Conservation (phyloP, 2,888 invertebrate species). For the Phyto melanocephala region DNA sequence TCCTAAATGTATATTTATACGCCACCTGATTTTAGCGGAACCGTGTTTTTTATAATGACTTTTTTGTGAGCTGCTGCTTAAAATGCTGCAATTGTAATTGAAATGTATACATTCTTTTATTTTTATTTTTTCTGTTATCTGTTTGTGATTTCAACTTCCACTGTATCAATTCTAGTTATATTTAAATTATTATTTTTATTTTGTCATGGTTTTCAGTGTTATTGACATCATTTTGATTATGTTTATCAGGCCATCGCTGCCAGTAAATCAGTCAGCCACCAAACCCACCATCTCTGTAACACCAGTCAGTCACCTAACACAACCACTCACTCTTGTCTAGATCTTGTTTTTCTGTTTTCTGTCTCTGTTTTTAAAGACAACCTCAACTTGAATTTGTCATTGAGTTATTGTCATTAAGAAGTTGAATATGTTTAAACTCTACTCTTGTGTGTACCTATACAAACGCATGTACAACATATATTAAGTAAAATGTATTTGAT, state of each 20-base stretch:
- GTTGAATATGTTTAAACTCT: slow-evolving; percentile 18
- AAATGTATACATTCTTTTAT: background rate
- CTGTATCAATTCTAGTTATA: slow-evolving; percentile 27
- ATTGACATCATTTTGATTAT: slow-evolving; percentile 42
- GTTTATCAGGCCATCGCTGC: background rate
- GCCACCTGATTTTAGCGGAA: too few relatives aligned
- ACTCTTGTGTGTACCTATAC: too few relatives aligned
- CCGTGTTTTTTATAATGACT: background rate
- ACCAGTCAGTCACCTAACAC: background rate
- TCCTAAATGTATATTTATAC: too few relatives aligned
- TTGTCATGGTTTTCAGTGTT: slow-evolving; percentile 3
- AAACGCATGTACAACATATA: too few relatives aligned
- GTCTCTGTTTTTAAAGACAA: slow-evolving; percentile 9
- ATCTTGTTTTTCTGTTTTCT: background rate
- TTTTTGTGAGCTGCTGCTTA: background rate
- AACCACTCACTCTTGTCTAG: background rate
- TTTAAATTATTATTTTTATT: background rate
- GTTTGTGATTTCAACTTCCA: background rate
- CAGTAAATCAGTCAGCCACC: background rate
- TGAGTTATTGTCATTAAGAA: background rate
- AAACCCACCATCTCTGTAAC: background rate
- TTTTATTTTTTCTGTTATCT: background rate
- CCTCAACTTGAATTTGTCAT: slow-evolving; percentile 27
- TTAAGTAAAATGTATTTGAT: too few relatives aligned
- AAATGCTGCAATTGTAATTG: slow-evolving; percentile 18